Conservation (phyloP, 1,140 invertebrate genomes). For the Panulirus ornatus region DNA sequence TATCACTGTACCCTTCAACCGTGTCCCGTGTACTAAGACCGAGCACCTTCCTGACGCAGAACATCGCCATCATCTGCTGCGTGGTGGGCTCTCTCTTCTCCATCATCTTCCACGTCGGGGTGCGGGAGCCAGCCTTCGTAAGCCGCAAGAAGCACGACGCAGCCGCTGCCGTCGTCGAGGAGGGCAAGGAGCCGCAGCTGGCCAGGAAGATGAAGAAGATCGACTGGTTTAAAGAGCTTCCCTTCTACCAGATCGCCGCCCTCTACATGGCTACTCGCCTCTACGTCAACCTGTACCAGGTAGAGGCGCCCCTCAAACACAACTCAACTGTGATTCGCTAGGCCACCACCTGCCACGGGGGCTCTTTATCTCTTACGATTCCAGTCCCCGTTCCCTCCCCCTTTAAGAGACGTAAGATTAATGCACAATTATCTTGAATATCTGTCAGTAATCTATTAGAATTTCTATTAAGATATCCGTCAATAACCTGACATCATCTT, state of each 20-base stretch:
- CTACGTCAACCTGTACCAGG: conserved; percentile 88
- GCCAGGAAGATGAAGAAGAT: conserved; percentile 77
- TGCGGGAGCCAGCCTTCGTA: conserved; percentile 77
- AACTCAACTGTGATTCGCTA: no score
- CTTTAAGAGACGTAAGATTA: no score
- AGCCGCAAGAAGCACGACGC: conserved; percentile 30
- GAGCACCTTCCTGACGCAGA: conserved; percentile 79
- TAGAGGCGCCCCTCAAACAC: no score
- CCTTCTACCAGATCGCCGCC: conserved; percentile 81
- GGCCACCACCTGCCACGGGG: no score
- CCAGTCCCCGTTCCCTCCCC: no score
- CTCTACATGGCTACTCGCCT: conserved; percentile 94
- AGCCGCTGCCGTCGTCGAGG: background rate
- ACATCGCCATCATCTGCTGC: conserved; percentile 87
- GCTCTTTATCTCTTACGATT: no score
- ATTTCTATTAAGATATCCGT: no score
- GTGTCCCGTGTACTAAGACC: background rate
- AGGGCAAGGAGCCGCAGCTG: background rate
- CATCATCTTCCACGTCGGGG: conserved; percentile 86
- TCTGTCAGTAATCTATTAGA: no score
- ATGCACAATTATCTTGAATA: no score
- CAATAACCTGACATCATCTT: no score
- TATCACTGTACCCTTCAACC: no score
- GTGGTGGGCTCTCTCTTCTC: conserved; percentile 85
- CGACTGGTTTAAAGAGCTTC: conserved; percentile 83